A percentile compares a stretch with the other conserved stretches of the same genome.
Conservation (phyloP, 2,888 invertebrate species). For the Parascotia fuliginaria region DNA sequence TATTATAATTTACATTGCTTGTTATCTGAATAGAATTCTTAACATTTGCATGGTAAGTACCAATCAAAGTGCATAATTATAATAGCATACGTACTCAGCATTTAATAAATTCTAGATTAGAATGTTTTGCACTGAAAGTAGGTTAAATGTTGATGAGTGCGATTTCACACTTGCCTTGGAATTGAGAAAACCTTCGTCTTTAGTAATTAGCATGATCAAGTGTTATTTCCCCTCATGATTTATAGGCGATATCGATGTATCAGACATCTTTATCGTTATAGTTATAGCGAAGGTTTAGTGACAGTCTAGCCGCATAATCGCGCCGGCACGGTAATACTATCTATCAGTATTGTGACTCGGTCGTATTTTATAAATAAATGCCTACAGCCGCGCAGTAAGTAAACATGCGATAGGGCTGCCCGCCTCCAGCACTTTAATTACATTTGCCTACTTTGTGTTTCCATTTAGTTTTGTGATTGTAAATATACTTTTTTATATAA, state of each 20-base stretch:
- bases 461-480: too few relatives aligned
- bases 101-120: constrained; percentile 34
- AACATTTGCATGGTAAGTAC: background rate
- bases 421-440: too few relatives aligned
- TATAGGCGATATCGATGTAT: constrained; percentile 14
- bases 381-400: too few relatives aligned
- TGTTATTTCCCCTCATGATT: constrained; percentile 24
- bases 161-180: constrained; percentile 51
- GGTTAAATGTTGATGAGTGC: constrained; percentile 47
- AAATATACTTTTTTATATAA: too few relatives aligned
- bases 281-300: constrained; percentile 6
- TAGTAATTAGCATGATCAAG: constrained; percentile 24
- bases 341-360: too few relatives aligned
- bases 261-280: constrained; percentile 11
- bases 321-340: too few relatives aligned
- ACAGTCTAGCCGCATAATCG: background rate
- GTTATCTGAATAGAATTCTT: background rate
- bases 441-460: too few relatives aligned
- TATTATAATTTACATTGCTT: too few relatives aligned
- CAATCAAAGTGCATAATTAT: background rate
- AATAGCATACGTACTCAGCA: background rate
- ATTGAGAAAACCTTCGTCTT: constrained; percentile 43
- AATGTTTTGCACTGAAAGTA: constrained; percentile 41
- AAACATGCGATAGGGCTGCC: too few relatives aligned
- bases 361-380: too few relatives aligned